Evolutionary conservation across 2,888 invertebrate genomes (phyloP), one percentile per base, ranked within the genome.

Genomic region (Leptopilina drosophilae): DNA sequence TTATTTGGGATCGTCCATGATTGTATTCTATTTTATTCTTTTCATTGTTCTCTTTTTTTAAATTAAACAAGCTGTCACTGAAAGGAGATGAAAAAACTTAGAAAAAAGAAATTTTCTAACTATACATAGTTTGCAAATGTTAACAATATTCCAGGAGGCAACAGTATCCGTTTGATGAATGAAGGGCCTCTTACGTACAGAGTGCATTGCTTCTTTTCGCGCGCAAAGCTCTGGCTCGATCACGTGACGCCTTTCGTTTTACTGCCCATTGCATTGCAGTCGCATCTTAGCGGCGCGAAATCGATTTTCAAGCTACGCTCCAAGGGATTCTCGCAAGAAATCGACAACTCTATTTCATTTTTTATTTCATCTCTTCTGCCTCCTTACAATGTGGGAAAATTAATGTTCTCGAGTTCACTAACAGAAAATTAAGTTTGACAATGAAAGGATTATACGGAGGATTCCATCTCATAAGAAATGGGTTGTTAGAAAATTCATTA

Each of bases 181-280:
- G 7, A 12, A 53, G 46, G 8, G 14, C 20, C 12, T 15, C 20
- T 1, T 49, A 46, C 33, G 33, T 33, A 33, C 33, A 20, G 20
- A 20, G 33, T 33, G 33, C 49, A 53, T 14, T 20, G 20, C 6
- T 42, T 59, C 33, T 20, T 42, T 42, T 77, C 15, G 42, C 20
- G 15, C 42, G 40, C 42, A 67, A 77, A 77, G 77, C 67, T 42
- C 67, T 20, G 12, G 75, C 59, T 67, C 59, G 67, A 59, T 67
- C 67, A 77, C 77, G 77, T 77, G 77, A 77, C 56, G 66, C 66
- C 67, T 67, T 67, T 67, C 62, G 46, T 20, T 66, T 62, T 42
- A 77, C 20, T 56, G 62, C 11, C 49, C 49, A 49, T 33, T 33
- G 33, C 77, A 42, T 59, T n/a, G 12, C 42, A 49, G 11, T 53